Evolutionary conservation across 2,888 invertebrate genomes (phyloP).

Genomic region (Cantharis rustica): DNA sequence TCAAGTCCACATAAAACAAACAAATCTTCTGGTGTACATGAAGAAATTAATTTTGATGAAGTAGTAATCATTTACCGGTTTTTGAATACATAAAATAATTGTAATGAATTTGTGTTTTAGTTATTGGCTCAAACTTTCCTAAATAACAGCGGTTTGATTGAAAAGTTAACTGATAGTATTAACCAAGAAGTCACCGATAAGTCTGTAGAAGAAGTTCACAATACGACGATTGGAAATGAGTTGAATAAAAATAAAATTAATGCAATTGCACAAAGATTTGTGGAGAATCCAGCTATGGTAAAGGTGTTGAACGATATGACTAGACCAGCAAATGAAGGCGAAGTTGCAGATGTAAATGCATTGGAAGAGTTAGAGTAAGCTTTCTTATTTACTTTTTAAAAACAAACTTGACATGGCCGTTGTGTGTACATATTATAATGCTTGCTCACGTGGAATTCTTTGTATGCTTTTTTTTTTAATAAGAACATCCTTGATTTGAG

Average conservation of each 20-base stretch:
- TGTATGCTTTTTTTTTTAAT: too few species aligned
- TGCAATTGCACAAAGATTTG: constrained; percentile 58
- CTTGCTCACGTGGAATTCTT: too few species aligned
- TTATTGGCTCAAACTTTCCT: constrained; percentile 57
- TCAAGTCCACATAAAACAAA: neutral
- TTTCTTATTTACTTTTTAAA: neutral
- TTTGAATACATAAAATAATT: neutral
- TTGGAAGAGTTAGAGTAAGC: neutral
- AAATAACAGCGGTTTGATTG: constrained; percentile 59
- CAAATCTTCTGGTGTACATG: neutral
- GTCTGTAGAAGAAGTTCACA: constrained; percentile 1
- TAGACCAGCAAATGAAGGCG: neutral
- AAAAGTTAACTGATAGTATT: constrained; percentile 61
- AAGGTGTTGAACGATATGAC: constrained; percentile 57
- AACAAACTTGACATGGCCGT: too few species aligned
- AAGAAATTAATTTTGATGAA: neutral
- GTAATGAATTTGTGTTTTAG: constrained; percentile 38
- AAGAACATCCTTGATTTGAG: too few species aligned
- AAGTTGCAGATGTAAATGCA: neutral
- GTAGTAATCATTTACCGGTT: neutral
- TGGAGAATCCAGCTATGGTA: constrained; percentile 60
- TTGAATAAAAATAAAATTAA: constrained; percentile 56
- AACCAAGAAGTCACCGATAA: constrained; percentile 46
- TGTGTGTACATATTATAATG: too few species aligned
- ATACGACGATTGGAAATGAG: constrained; percentile 39